A percentile compares a stretch with the other conserved stretches of the same genome.
Evolutionary conservation across 1,140 invertebrate species (phyloP).

Genomic region (Caenorhabditis remanei): DNA sequence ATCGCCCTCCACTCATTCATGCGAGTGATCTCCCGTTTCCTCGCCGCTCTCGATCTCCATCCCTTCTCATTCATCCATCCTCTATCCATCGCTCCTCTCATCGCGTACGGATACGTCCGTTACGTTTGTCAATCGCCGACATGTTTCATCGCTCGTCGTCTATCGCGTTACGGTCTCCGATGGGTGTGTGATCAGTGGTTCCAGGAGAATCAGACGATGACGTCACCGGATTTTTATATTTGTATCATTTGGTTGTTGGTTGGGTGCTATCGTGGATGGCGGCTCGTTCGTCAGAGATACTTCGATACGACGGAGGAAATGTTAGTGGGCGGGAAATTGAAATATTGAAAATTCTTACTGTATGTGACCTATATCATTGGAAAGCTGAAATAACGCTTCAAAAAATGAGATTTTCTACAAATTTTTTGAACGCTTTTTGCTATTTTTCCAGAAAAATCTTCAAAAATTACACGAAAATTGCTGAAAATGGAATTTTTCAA

Average conservation of each 20-base stretch:
- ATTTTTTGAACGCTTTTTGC: no score
- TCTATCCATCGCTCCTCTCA: slow-evolving; percentile 46
- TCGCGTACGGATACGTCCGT: slow-evolving; percentile 19
- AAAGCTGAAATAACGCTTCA: no score
- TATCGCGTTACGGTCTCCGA: neutral
- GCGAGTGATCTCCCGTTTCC: slow-evolving; percentile 57
- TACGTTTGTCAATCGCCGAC: slow-evolving; percentile 28
- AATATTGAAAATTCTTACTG: no score
- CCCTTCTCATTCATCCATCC: slow-evolving; percentile 58
- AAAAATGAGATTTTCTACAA: no score
- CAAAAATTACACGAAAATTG: no score
- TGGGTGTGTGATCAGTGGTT: slow-evolving; percentile 52
- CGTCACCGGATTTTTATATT: slow-evolving; percentile 65
- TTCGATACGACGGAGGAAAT: slow-evolving; percentile 70
- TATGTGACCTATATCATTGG: no score
- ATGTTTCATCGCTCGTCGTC: slow-evolving; percentile 17
- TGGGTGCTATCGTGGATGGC: slow-evolving; percentile 70
- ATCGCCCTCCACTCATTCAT: slow-evolving; percentile 28
- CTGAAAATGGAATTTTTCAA: no score
- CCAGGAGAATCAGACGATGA: slow-evolving; percentile 12
- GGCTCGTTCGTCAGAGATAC: slow-evolving; percentile 58
- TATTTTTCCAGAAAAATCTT: no score
- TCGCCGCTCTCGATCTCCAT: slow-evolving; percentile 60
- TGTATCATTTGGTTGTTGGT: slow-evolving; percentile 66
- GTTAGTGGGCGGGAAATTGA: slow-evolving; percentile 63